Conservation (phyloP, 2,888 invertebrate species). For the Anagyrus pseudococci region DNA sequence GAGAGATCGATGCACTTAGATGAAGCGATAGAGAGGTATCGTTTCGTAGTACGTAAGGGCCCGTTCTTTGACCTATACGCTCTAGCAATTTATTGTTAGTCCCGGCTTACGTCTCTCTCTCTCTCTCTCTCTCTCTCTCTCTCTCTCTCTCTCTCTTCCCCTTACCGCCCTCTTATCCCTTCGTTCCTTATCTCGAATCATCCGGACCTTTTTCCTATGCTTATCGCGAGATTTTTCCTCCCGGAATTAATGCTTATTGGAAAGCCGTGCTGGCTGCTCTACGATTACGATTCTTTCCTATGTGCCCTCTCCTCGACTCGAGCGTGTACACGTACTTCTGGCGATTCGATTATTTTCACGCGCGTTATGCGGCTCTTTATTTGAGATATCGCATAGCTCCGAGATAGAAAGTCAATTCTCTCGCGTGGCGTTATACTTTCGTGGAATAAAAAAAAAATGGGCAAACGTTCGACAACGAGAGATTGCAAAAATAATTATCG, state of each 20-base stretch:
- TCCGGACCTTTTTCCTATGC: not conserved
- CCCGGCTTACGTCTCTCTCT: conserved; percentile 1
- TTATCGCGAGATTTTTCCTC: not conserved
- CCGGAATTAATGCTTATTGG: not conserved
- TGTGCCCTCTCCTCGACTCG: no score
- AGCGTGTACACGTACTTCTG: no score
- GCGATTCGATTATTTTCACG: no score
- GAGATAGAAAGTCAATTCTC: no score
- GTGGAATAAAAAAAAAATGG: no score
- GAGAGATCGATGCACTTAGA: conserved; percentile 32
- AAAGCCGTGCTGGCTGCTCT: not conserved
- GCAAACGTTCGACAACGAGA: no score
- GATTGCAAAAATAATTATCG: no score
- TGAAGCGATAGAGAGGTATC: conserved; percentile 31
- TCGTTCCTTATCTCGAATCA: not conserved
- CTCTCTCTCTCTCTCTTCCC: not conserved
- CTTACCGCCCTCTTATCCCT: no score
- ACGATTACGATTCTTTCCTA: no score
- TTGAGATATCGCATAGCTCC: no score
- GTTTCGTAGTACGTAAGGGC: conserved; percentile 25
- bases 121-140: not conserved
- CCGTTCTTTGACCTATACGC: conserved; percentile 29
- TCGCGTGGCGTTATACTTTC: no score
- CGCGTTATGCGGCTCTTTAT: no score
- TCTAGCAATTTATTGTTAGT: conserved; percentile 21